These are phyloP conservation scores for Sinocyclocheilus anophthalmus DNA, from an alignment of 2,113 vertebrate genomes.

Conservation along the genomic window DNA sequence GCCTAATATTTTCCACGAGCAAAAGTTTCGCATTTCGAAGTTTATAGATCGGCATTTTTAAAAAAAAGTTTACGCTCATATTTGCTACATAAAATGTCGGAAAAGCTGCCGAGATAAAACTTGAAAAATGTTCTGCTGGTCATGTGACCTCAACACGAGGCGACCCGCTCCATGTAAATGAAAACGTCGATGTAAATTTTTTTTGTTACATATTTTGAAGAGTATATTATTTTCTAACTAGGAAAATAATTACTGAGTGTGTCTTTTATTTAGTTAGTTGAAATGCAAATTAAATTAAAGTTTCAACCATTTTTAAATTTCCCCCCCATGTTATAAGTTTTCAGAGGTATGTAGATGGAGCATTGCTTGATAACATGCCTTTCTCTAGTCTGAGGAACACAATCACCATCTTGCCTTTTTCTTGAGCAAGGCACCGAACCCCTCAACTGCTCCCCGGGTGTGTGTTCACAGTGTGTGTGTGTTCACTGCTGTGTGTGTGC, in stretches of 20 bases:
- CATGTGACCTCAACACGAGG: background rate
- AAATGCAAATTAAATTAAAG: background rate
- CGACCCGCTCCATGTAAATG: background rate
- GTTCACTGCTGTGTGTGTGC: too few species aligned
- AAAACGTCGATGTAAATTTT: background rate
- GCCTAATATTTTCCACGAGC: background rate
- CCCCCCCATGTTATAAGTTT: background rate
- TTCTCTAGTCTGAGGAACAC: conserved; percentile 79
- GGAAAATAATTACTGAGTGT: background rate
- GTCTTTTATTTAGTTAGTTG: background rate
- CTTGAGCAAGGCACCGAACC: conserved; percentile 26
- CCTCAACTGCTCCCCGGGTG: too few species aligned
- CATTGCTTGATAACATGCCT: conserved; percentile 82
- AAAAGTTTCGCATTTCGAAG: background rate
- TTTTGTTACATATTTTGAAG: background rate
- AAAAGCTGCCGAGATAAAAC: background rate
- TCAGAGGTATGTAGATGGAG: conserved; percentile 88
- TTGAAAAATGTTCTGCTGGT: background rate
- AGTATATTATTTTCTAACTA: background rate
- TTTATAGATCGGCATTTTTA: background rate
- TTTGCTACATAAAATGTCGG: background rate
- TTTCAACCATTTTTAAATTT: background rate
- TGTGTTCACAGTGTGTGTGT: too few species aligned
- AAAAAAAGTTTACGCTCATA: background rate
- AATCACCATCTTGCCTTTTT: conserved; percentile 87